These are phyloP conservation scores for Hydractinia echinata DNA, from an alignment of 30 jellyfish, hydroid and myxozoan species.

Conservation along the genomic window DNA sequence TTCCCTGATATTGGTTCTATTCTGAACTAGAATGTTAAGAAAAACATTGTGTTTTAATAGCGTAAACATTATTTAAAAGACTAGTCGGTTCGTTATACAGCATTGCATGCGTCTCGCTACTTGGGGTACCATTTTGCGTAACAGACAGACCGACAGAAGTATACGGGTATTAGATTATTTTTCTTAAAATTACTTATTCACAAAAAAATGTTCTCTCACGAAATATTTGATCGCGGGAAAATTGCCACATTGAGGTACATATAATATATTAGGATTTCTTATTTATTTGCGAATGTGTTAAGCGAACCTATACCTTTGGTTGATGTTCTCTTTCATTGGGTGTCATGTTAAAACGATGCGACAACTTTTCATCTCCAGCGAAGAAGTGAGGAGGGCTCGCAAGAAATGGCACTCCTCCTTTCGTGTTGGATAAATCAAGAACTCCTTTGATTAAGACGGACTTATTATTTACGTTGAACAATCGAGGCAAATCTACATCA, in stretches of 20 bases:
- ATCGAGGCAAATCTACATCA: conserved; percentile 22
- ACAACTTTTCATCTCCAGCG: conserved; percentile 36
- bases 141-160: too few species aligned
- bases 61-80: too few species aligned
- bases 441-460: conserved; percentile 45
- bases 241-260: too few species aligned
- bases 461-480: conserved; percentile 31
- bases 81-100: too few species aligned
- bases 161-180: too few species aligned
- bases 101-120: too few species aligned
- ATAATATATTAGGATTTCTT: too few species aligned
- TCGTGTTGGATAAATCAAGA: conserved; percentile 23
- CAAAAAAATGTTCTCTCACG: too few species aligned
- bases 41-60: not conserved
- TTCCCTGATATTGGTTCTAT: conserved; percentile 54
- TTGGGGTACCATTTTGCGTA: too few species aligned
- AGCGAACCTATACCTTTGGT: conserved; percentile 9
- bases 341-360: conserved; percentile 26
- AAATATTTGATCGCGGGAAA: too few species aligned
- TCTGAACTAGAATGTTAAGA: conserved; percentile 9
- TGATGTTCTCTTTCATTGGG: conserved; percentile 36
- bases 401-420: conserved; percentile 31
- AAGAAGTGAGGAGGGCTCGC: conserved; percentile 62
- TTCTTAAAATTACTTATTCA: too few species aligned
- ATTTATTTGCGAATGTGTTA: too few species aligned